Evolutionary conservation across 2,113 vertebrate genomes (phyloP), one percentile per base, ranked within the genome.

Genomic region (Zeus faber): DNA sequence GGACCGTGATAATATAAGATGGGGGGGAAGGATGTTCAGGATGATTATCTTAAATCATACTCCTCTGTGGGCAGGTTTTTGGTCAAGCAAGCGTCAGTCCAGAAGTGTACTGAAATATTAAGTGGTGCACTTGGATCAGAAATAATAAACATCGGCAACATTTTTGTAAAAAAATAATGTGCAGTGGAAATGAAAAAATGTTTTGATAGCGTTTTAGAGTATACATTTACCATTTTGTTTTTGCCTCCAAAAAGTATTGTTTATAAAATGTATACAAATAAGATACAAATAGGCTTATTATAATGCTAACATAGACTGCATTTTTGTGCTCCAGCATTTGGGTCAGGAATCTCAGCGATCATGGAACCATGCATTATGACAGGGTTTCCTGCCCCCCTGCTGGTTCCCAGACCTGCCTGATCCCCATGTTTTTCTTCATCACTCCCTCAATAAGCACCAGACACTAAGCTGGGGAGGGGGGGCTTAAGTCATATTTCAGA

Each of bases 401-500:
- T 44, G 76, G 78, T 62, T 65, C 76, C 64, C 73, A 76, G 70
- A 67, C 75, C 67, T 69, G 75, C 58, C 65, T 58, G 71, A 84
- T 79, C 74, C 68, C 65, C 62, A 33, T 70, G 69, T 79, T 80
- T 70, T 22, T 72, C 62, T 76, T 31, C 65, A 16, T 22, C 23
- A 35, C 31, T 18, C 67, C 51, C 50, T 66, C 59, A 41, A 50
- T 66, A 56, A 41, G 64, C 62, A 69, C 27, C 49, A 49, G 62
- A 41, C 64, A 11, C n/a, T 40, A 31, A 33, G 1, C 64, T 51
- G 20, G 13, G n/a, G 9, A 17, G 35, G 4, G 62, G 74, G 66
- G 77, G 69, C 20, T 83, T 80, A 77, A 85, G 58, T 87, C 74
- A 85, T 66, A 81, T 78, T 81, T 82, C 77, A 75, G 80, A 82